Conservation (phyloP, 1,140 invertebrate genomes). For the Cyphomyrmex costatus region DNA sequence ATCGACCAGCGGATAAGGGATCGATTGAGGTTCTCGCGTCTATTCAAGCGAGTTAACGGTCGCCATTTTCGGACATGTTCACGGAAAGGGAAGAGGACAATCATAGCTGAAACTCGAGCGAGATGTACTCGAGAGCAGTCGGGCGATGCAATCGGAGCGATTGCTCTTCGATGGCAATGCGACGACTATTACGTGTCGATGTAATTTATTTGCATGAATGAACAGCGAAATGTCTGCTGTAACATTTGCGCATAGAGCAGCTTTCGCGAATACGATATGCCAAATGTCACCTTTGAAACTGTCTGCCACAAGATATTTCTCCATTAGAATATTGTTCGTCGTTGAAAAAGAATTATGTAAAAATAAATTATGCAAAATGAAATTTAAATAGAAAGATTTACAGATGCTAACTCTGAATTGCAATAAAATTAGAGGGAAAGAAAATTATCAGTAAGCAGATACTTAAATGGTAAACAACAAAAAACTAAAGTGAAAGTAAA, state of each 20-base stretch:
- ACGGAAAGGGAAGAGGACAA: conserved; percentile 49
- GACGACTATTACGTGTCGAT: conserved; percentile 53
- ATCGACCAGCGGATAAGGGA: conserved; percentile 46
- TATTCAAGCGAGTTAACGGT: conserved; percentile 50
- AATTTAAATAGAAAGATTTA: conserved; percentile 29
- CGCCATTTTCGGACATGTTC: conserved; percentile 45
- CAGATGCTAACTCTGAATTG: not conserved
- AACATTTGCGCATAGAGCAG: conserved; percentile 10
- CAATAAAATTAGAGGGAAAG: conserved; percentile 17
- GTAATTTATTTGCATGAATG: conserved; percentile 59
- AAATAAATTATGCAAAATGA: not conserved
- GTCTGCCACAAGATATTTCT: not conserved
- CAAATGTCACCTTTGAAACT: conserved; percentile 1
- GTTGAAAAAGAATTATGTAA: not conserved
- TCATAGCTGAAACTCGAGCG: conserved; percentile 49
- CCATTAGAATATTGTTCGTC: not conserved
- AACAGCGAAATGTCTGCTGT: conserved; percentile 16
- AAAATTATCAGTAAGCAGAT: conserved; percentile 1
- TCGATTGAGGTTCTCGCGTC: conserved; percentile 54
- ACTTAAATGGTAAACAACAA: conserved; percentile 56
- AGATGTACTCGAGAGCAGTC: conserved; percentile 32
- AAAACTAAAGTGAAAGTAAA: conserved; percentile 43
- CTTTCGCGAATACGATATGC: not conserved
- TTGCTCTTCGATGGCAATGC: conserved; percentile 43
- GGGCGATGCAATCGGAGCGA: conserved; percentile 46